phyloP scores from a whole-genome alignment of 2,888 invertebrate genomes.

The Dilophus febrilis region DNA sequence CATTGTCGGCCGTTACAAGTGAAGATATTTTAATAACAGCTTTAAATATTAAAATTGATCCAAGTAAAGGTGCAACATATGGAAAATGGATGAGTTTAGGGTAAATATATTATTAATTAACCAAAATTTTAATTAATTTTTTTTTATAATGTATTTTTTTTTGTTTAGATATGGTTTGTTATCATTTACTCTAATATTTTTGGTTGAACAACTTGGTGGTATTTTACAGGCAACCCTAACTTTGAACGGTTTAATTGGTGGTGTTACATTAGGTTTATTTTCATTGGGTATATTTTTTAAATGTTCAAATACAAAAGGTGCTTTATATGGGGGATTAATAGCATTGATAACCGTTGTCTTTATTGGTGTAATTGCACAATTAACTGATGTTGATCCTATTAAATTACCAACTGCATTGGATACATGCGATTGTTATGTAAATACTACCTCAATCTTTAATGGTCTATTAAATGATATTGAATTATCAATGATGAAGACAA shows the following conservation, averaged over 20 bases:
- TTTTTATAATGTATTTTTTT: not conserved
- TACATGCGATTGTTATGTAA: conserved; percentile 22
- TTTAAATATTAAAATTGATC: conserved; percentile 50
- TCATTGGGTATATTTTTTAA: conserved; percentile 79
- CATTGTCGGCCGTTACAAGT: conserved; percentile 77
- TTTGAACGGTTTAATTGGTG: conserved; percentile 78
- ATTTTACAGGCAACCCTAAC: conserved; percentile 78
- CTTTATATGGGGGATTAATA: conserved; percentile 26
- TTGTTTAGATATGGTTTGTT: conserved; percentile 42
- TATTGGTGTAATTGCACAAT: conserved; percentile 26
- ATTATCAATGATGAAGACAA: not conserved
- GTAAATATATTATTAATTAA: conserved; percentile 27
- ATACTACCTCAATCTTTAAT: conserved; percentile 2
- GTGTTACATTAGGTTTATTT: conserved; percentile 73
- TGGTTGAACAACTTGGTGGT: conserved; percentile 73
- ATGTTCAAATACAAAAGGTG: conserved; percentile 57
- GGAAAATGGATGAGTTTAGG: conserved; percentile 51
- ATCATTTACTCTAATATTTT: conserved; percentile 66
- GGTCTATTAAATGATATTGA: not conserved
- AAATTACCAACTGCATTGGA: conserved; percentile 19
- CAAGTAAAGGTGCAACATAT: conserved; percentile 56
- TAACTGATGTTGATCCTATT: conserved; percentile 18
- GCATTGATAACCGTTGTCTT: conserved; percentile 25
- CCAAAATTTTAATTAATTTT: not conserved
- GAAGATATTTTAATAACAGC: conserved; percentile 69